phyloP scores from a whole-genome alignment of 2,888 invertebrate species.

The Ormyrus thymus region DNA sequence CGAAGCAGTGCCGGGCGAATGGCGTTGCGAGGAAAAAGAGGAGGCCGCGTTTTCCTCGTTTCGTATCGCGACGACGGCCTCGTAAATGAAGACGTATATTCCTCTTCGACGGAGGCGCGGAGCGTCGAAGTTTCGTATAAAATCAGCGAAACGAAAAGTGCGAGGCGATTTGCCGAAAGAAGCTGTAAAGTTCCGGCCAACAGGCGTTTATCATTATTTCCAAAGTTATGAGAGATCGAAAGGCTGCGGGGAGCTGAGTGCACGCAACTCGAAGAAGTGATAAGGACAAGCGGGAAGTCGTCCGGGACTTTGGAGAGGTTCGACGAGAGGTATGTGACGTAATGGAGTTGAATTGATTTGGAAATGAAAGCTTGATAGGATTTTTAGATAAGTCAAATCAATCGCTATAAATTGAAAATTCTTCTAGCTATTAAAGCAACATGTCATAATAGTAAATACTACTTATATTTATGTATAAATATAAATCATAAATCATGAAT shows the following conservation, averaged over 20 bases:
- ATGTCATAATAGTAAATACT: too few species aligned
- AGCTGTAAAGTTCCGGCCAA: conserved; percentile 32
- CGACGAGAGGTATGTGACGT: too few species aligned
- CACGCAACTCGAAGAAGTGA: conserved; percentile 33
- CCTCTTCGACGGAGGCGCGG: not conserved
- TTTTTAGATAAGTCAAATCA: too few species aligned
- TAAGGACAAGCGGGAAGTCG: conserved; percentile 10
- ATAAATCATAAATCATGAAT: too few species aligned
- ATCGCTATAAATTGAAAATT: too few species aligned
- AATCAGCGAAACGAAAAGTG: conserved; percentile 36
- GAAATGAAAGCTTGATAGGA: too few species aligned
- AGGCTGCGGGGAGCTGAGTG: not conserved
- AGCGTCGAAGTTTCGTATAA: conserved; percentile 29
- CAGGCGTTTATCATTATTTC: conserved; percentile 41
- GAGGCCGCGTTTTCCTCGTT: not conserved
- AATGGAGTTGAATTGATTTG: too few species aligned
- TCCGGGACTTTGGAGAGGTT: too few species aligned
- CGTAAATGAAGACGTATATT: conserved; percentile 41
- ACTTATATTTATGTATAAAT: too few species aligned
- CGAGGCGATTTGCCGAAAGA: conserved; percentile 33
- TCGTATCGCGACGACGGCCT: conserved; percentile 21
- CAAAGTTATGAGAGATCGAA: conserved; percentile 24
- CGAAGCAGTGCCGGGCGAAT: too few species aligned
- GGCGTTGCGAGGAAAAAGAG: not conserved
- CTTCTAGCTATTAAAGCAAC: too few species aligned